These are phyloP conservation scores for Yasuhikotakia modesta DNA, from an alignment of 2,797 vertebrate species.

Conservation along the genomic window DNA sequence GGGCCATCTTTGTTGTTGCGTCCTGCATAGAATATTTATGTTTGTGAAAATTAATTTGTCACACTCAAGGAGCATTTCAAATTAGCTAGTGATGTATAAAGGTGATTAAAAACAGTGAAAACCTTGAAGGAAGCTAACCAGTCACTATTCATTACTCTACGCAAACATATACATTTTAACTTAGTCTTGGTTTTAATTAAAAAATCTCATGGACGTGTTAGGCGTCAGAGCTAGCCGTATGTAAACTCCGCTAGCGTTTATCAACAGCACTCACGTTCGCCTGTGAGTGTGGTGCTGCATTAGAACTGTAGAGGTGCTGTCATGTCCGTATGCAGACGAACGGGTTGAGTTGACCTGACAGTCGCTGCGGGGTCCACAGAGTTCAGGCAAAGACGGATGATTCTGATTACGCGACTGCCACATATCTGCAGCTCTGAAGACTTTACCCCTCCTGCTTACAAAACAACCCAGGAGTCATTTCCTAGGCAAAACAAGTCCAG, in stretches of 20 bases:
- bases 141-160: not conserved
- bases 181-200: not conserved
- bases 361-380: not conserved
- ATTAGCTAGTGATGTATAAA: not conserved
- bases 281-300: not conserved
- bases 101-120: not conserved
- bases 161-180: not conserved
- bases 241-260: not conserved
- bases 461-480: slow-evolving; percentile 2
- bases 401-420: not conserved
- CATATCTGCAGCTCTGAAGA: slow-evolving; percentile 20
- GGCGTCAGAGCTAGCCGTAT: not conserved
- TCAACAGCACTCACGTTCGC: not conserved
- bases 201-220: not conserved
- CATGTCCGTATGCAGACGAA: slow-evolving; percentile 26
- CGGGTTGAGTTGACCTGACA: slow-evolving; percentile 22
- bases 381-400: slow-evolving; percentile 29
- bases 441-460: not conserved
- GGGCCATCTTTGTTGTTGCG: not conserved
- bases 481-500: not conserved
- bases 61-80: not conserved
- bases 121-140: not conserved
- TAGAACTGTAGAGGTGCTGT: slow-evolving; percentile 11
- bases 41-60: not conserved
- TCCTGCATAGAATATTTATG: not conserved